phyloP scores from a whole-genome alignment of 2,113 vertebrate species.

The Polyodon spathula region DNA sequence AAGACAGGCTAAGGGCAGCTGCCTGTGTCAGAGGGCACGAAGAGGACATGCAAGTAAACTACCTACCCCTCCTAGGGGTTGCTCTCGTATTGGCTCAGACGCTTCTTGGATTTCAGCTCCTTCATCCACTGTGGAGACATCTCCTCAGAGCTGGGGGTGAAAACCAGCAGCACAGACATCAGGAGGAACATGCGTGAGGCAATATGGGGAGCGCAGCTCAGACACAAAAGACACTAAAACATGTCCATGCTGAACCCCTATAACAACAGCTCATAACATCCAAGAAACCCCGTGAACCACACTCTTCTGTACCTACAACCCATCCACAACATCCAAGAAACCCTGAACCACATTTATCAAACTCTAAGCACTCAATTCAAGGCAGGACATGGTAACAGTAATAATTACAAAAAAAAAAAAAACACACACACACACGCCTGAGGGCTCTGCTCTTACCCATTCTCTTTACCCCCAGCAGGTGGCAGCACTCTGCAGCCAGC shows the following conservation, averaged over 20 bases:
- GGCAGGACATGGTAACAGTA: background rate
- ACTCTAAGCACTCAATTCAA: background rate
- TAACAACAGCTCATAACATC: too few relatives aligned
- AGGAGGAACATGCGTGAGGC: background rate
- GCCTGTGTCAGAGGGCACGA: too few relatives aligned
- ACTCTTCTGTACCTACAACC: too few relatives aligned
- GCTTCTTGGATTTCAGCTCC: slow-evolving; percentile 90
- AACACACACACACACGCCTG: background rate
- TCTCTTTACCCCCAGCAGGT: slow-evolving; percentile 64
- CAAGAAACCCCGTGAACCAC: too few relatives aligned
- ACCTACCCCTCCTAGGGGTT: slow-evolving; percentile 59
- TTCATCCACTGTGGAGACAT: slow-evolving; percentile 84
- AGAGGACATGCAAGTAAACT: background rate
- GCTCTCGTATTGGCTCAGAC: slow-evolving; percentile 82
- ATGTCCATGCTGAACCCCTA: too few relatives aligned
- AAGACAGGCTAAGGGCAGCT: too few relatives aligned
- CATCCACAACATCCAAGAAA: too few relatives aligned
- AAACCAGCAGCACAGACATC: slow-evolving; percentile 5
- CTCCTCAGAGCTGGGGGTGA: slow-evolving; percentile 51
- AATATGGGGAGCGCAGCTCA: too few relatives aligned
- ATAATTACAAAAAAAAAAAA: background rate
- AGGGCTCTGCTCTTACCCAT: slow-evolving; percentile 55
- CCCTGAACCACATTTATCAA: too few relatives aligned
- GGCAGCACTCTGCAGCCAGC: slow-evolving; percentile 62
- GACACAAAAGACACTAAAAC: too few relatives aligned